phyloP scores from a whole-genome alignment of 2,888 invertebrate genomes.

The Monoplex corrugatus region DNA sequence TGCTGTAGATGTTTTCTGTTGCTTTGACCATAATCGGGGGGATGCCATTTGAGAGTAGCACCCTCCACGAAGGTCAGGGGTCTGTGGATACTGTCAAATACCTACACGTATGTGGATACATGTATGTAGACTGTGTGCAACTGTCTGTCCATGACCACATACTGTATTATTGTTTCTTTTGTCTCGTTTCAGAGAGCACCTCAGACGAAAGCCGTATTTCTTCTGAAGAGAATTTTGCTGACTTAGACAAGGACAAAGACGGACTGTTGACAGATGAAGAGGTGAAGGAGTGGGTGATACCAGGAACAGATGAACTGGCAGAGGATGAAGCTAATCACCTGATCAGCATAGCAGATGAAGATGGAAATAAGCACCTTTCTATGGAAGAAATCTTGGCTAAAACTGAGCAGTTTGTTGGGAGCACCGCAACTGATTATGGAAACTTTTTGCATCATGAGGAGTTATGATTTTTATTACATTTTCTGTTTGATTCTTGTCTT shows the following conservation, averaged over 20 bases:
- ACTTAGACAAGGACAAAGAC: constrained; percentile 91
- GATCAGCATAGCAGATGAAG: constrained; percentile 83
- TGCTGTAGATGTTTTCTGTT: too few species aligned
- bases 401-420: constrained; percentile 98
- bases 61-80: too few species aligned
- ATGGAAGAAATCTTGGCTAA: constrained; percentile 94
- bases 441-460: constrained; percentile 90
- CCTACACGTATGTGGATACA: neutral
- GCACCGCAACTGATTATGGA: constrained; percentile 98
- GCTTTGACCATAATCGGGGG: too few species aligned
- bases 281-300: constrained; percentile 93
- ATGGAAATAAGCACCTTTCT: constrained; percentile 90
- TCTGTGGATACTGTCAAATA: too few species aligned
- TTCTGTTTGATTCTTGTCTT: neutral
- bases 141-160: neutral
- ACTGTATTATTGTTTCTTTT: neutral
- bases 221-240: constrained; percentile 74
- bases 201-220: constrained; percentile 68
- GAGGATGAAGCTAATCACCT: constrained; percentile 94
- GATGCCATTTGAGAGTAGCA: neutral
- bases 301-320: constrained; percentile 91
- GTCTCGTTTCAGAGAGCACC: constrained; percentile 49
- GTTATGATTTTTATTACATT: constrained; percentile 47
- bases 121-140: neutral
- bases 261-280: constrained; percentile 90